Evolutionary conservation across 2,113 vertebrate genomes (phyloP).

Genomic region (Gavialis gangeticus): DNA sequence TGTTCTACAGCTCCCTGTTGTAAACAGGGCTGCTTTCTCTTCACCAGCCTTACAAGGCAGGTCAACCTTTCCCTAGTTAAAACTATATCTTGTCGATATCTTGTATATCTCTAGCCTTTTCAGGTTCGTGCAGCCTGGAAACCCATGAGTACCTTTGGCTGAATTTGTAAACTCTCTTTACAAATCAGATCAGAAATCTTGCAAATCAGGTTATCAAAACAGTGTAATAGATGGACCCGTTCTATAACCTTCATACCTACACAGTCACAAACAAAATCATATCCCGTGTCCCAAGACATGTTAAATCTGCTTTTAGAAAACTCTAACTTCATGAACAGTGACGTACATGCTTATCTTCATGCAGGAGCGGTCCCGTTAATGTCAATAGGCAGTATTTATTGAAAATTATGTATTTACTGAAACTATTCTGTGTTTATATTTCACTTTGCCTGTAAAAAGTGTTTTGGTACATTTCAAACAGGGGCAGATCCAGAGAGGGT

Average conservation of each 20-base stretch:
- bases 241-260: too few species aligned
- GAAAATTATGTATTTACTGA: neutral
- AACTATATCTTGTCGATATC: neutral
- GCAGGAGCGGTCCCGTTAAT: neutral
- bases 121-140: rapidly evolving
- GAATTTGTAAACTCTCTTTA: neutral
- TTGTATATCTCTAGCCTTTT: neutral
- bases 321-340: neutral
- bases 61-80: neutral
- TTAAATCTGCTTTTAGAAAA: neutral
- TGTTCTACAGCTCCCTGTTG: neutral
- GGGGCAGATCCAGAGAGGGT: too few species aligned
- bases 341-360: neutral
- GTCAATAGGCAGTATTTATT: neutral
- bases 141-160: neutral
- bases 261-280: neutral
- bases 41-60: neutral
- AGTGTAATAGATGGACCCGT: too few species aligned
- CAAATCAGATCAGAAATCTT: neutral
- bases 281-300: neutral
- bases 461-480: too few species aligned
- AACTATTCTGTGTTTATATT: neutral
- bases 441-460: neutral
- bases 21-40: neutral
- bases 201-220: too few species aligned